Conservation (phyloP, 2,888 invertebrate genomes). For the Leptinotarsa tumamoca region DNA sequence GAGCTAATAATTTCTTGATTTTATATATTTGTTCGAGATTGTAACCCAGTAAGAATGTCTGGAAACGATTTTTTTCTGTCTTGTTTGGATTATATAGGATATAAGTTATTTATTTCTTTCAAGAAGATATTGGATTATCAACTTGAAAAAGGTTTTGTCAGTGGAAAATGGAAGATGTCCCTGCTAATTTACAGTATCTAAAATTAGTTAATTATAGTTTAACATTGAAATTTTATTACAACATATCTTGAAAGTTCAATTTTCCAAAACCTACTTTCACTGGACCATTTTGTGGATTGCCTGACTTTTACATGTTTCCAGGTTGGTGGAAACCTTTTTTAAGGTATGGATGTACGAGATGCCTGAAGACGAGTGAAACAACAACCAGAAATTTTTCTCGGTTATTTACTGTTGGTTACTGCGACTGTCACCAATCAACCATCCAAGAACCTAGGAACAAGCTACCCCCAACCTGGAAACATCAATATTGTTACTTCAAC, state of each 20-base stretch:
- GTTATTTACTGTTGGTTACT: constrained; percentile 2
- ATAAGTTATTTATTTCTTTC: constrained; percentile 11
- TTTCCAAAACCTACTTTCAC: neutral
- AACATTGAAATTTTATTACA: neutral
- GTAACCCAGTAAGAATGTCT: neutral
- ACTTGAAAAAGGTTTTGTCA: neutral
- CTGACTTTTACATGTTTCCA: constrained; percentile 17
- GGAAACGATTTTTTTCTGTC: neutral
- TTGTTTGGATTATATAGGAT: neutral
- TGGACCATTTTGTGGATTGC: constrained; percentile 9
- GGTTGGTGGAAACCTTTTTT: constrained; percentile 20
- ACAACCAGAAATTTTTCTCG: constrained; percentile 6
- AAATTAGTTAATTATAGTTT: neutral
- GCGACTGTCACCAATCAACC: constrained; percentile 7
- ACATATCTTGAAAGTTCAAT: neutral
- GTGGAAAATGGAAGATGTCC: constrained; percentile 15
- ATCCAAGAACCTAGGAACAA: constrained; percentile 3
- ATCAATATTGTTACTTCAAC: constrained; percentile 7
- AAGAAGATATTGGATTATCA: neutral
- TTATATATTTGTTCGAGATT: too few species aligned
- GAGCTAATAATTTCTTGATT: too few species aligned
- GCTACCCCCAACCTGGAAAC: constrained; percentile 16
- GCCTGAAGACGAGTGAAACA: constrained; percentile 7
- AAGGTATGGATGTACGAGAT: constrained; percentile 13
- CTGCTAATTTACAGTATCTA: neutral